A percentile compares a stretch with the other conserved stretches of the same genome.
These are phyloP conservation scores for Sinodicranocentrus sp. DNA, from an alignment of 2,888 invertebrate genomes.

Conservation along the genomic window DNA sequence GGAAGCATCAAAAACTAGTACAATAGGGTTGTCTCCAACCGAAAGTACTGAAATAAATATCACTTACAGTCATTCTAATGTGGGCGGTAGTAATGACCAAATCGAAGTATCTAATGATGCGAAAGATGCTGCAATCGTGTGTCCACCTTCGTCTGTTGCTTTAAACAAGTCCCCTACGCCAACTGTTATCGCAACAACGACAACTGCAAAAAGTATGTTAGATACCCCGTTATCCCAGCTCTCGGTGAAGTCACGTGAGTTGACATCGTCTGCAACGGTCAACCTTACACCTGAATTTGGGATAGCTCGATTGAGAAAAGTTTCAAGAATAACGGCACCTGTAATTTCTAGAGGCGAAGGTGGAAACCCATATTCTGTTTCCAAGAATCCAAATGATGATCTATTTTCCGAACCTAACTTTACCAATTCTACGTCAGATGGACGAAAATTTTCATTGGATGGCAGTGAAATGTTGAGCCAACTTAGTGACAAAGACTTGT, in stretches of 20 bases:
- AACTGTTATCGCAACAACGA: conserved; percentile 27
- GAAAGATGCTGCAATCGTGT: no score
- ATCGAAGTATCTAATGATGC: background rate
- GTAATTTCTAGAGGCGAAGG: conserved; percentile 58
- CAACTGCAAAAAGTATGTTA: conserved; percentile 27
- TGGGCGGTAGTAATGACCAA: background rate
- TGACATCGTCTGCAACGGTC: conserved; percentile 21
- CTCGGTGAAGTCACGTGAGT: conserved; percentile 41
- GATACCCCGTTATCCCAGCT: conserved; percentile 46
- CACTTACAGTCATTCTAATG: background rate
- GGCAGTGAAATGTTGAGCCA: conserved; percentile 70
- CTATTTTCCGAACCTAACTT: conserved; percentile 45
- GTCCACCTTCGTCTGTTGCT: background rate
- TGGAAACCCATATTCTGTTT: conserved; percentile 70
- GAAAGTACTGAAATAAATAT: background rate
- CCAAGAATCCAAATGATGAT: conserved; percentile 65
- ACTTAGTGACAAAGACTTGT: conserved; percentile 81
- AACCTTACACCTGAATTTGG: conserved; percentile 41
- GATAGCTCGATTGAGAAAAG: conserved; percentile 34
- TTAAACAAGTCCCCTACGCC: conserved; percentile 31
- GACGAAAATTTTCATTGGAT: conserved; percentile 54
- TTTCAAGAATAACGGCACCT: conserved; percentile 58
- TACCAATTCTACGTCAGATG: conserved; percentile 37
- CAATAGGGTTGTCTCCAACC: background rate
- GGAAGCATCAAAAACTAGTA: background rate